phyloP scores from a whole-genome alignment of 2,888 invertebrate species.

The Drosophila emarginata region DNA sequence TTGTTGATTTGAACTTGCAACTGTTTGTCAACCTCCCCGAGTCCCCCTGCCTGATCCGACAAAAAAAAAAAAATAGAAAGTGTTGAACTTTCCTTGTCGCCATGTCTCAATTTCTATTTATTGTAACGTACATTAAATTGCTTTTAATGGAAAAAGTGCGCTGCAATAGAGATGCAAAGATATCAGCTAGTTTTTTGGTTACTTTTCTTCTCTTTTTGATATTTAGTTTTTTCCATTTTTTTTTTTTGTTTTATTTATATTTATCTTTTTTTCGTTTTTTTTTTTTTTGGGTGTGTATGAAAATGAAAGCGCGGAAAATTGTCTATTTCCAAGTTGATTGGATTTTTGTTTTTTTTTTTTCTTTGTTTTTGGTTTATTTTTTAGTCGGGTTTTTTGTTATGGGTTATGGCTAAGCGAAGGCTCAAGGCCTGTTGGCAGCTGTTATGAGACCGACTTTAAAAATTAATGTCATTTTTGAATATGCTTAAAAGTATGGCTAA shows the following conservation, averaged over 20 bases:
- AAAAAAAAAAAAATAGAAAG: slow-evolving; percentile 70
- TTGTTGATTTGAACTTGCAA: slow-evolving; percentile 56
- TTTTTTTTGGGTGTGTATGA: slow-evolving; percentile 28
- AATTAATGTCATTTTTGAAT: slow-evolving; percentile 57
- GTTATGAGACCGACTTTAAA: slow-evolving; percentile 30
- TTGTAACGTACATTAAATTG: slow-evolving; percentile 66
- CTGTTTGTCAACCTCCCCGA: slow-evolving; percentile 36
- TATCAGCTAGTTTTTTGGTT: slow-evolving; percentile 22
- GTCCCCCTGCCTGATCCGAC: no score
- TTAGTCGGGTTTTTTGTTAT: background rate
- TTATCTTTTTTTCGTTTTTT: slow-evolving; percentile 7
- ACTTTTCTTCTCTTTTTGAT: background rate
- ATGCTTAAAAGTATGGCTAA: slow-evolving; percentile 30
- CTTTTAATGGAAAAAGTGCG: slow-evolving; percentile 63
- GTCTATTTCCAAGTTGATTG: slow-evolving; percentile 32
- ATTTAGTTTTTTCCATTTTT: background rate
- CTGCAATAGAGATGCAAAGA: slow-evolving; percentile 53
- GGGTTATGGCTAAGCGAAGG: background rate
- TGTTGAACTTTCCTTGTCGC: slow-evolving; percentile 62
- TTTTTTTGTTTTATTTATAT: slow-evolving; percentile 1
- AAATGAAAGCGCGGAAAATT: slow-evolving; percentile 68
- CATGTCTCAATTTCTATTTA: slow-evolving; percentile 64
- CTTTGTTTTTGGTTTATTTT: background rate
- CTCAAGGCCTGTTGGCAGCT: slow-evolving; percentile 29
- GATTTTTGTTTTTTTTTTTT: background rate